phyloP scores from a whole-genome alignment of 2,113 vertebrate genomes.

The Ondatra zibethicus region DNA sequence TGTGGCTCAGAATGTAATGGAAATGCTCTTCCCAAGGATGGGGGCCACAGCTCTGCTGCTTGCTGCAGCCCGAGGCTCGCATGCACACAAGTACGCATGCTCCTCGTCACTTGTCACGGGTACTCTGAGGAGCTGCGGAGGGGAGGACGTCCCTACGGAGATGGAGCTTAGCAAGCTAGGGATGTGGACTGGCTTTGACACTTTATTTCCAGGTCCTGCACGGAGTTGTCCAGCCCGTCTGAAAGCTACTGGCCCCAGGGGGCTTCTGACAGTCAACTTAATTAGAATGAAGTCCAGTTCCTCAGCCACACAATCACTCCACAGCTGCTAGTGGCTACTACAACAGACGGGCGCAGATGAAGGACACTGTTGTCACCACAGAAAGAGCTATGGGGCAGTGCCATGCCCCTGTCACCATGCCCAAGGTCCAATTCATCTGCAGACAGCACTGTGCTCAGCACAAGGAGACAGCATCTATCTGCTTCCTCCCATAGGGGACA shows the following conservation, averaged over 20 bases:
- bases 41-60: background rate
- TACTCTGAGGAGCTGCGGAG: background rate
- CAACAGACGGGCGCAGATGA: accelerated
- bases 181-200: background rate
- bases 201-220: background rate
- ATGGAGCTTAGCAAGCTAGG: background rate
- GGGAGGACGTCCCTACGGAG: background rate
- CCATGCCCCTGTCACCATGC: background rate
- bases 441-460: too few relatives aligned
- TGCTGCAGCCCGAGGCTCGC: conserved; percentile 35
- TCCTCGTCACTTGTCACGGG: conserved; percentile 52
- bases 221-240: background rate
- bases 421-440: background rate
- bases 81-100: conserved; percentile 61
- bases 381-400: background rate
- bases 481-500: background rate
- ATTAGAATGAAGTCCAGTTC: background rate
- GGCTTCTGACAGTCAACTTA: background rate
- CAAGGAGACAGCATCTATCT: too few relatives aligned
- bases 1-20: conserved; percentile 61
- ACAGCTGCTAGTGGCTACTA: background rate
- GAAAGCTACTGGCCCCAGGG: background rate
- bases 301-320: accelerated
- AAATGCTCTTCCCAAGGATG: background rate
- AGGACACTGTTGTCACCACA: background rate